Evolutionary conservation across 2,113 vertebrate genomes (phyloP).

Genomic region (Marmota monax): DNA sequence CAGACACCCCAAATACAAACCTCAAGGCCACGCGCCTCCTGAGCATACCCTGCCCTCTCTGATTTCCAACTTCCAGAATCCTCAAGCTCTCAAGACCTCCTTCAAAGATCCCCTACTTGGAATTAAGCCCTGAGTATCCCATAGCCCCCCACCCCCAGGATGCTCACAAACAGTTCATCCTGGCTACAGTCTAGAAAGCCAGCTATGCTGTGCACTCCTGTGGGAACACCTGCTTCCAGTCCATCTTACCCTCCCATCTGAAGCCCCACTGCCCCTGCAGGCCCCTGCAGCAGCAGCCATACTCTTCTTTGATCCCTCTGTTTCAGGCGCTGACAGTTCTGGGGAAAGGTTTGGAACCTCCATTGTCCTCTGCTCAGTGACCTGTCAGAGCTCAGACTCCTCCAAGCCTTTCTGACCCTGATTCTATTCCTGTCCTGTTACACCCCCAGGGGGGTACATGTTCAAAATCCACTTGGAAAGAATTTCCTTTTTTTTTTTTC

Average conservation of each 20-base stretch:
- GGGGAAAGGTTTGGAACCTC: conserved; percentile 18
- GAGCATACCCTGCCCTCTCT: neutral
- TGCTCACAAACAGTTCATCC: neutral
- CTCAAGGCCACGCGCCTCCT: neutral
- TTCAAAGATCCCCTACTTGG: neutral
- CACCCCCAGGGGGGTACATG: conserved; percentile 60
- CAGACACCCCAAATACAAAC: neutral
- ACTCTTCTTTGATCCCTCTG: neutral
- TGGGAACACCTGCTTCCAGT: neutral
- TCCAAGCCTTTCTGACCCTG: conserved; percentile 58
- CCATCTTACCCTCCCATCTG: neutral
- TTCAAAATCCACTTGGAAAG: conserved; percentile 59
- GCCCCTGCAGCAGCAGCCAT: too few species aligned
- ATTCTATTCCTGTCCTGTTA: conserved; percentile 69
- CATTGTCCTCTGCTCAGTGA: neutral
- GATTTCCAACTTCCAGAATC: neutral
- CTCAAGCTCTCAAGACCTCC: neutral
- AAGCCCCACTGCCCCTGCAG: neutral
- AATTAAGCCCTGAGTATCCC: neutral
- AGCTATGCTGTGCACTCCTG: neutral
- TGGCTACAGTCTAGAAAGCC: neutral
- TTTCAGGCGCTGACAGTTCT: neutral
- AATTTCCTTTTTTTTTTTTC: neutral
- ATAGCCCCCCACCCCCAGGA: too few species aligned
- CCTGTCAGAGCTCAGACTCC: conserved; percentile 42